Conservation (phyloP, 1,140 invertebrate genomes). For the Dysdera silvatica region DNA sequence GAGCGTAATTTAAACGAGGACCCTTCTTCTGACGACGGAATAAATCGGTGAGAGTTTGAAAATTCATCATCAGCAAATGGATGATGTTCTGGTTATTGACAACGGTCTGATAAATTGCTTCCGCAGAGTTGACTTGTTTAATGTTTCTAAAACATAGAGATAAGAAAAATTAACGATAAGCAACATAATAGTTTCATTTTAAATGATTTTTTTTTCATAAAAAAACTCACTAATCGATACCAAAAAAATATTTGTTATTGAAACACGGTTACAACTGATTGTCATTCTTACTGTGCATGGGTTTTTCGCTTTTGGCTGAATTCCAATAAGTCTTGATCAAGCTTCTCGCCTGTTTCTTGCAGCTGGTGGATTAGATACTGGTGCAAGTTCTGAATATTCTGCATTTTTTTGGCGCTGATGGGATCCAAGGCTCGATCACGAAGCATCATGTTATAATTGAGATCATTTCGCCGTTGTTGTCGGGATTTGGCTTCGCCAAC, state of each 20-base stretch:
- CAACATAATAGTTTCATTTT: no score
- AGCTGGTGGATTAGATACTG: conserved; percentile 40
- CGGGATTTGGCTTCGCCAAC: conserved; percentile 41
- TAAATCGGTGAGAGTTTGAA: no score
- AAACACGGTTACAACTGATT: not conserved
- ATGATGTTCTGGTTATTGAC: conserved; percentile 42
- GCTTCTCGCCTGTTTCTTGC: conserved; percentile 39
- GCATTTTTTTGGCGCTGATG: conserved; percentile 38
- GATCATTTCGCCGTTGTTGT: conserved; percentile 39
- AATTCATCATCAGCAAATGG: conserved; percentile 29
- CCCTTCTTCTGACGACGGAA: no score
- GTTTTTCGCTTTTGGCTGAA: conserved; percentile 36
- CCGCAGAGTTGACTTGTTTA: conserved; percentile 35
- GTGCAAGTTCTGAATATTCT: conserved; percentile 38
- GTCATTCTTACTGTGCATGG: conserved; percentile 21
- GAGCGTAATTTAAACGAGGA: no score
- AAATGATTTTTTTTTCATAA: no score
- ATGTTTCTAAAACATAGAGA: conserved; percentile 5
- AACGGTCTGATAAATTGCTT: conserved; percentile 41
- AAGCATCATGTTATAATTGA: conserved; percentile 39
- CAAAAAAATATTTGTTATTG: no score
- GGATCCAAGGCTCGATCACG: conserved; percentile 41
- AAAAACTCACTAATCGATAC: no score
- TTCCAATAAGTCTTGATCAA: conserved; percentile 44
- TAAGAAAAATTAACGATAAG: no score